Base-by-base conservation (phyloP, 2,113 vertebrate species). In the Cranoglanis bouderius region DNA sequence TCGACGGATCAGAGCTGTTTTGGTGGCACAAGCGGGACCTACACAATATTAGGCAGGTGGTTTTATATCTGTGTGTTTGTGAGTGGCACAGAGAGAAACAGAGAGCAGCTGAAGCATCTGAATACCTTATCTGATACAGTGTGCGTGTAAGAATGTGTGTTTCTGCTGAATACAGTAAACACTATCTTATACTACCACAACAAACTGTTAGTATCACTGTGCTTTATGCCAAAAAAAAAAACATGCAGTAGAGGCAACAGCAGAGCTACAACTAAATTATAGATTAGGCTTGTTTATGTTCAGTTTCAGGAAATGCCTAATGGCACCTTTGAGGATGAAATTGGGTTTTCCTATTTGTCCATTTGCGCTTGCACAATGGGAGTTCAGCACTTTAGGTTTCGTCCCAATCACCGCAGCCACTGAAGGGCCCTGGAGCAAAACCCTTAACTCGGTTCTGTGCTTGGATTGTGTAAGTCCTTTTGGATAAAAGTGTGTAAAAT, bases 131-230 rank as follows among this genome's bases (percentile, higher is more conserved):
- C 80, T 82, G 51, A 82, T 55, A 35, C 80, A 57, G 81, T 9
- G 35, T 59, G 81, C 14, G 8, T 82, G 55, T 61, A 59, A 59
- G 81, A 40, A 40, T 59, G 32, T 38, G 53, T 59, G 81, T 82
- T 59, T 82, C 81, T 83, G 81, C 81, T 83, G 81, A 83, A 83
- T 40, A 59, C 81, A 55, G n/a, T 83, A 88, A 70, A 77, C 81
- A 32, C 38, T 59, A 24, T 57, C 46, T 53, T 40, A 84, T 35
- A 65, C 43, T 80, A 35, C 74, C 8, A 55, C 46, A 70, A 82
- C 21, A 75, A 32, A 67, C 49, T 82, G 78, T 89, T 51, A 35
- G 55, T 19, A 53, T 32, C 51, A 21, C 32, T 51, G 65, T 51
- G 70, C 67, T 84, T 61, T 75, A 72, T 80, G 81, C 78, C 80